Evolutionary conservation across 2,113 vertebrate species (phyloP).

Genomic region (Colaptes auratus): DNA sequence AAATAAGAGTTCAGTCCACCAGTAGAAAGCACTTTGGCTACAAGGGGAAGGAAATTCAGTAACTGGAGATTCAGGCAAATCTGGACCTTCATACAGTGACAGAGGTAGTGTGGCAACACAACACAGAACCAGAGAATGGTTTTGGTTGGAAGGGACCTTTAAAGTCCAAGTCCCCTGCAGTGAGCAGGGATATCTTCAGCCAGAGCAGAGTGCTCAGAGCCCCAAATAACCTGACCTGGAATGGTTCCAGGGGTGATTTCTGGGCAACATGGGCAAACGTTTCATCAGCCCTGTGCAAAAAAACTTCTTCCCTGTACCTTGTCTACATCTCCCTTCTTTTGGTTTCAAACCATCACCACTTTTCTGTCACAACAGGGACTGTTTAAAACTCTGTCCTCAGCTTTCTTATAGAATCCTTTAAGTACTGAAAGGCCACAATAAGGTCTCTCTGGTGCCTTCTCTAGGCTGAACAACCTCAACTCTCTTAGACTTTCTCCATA

Average conservation of each 20-base stretch:
- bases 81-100: fast-evolving
- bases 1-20: neutral
- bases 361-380: neutral
- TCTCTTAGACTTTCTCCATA: neutral
- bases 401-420: neutral
- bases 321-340: neutral
- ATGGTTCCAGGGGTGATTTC: neutral
- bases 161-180: neutral
- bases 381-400: neutral
- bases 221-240: neutral
- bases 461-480: neutral
- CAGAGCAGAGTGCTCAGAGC: neutral
- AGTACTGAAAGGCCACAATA: neutral
- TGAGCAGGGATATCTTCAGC: neutral
- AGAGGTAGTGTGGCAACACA: neutral
- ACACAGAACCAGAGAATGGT: neutral
- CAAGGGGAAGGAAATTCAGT: neutral
- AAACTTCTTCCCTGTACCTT: neutral
- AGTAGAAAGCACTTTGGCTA: neutral
- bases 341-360: neutral
- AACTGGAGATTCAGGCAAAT: neutral
- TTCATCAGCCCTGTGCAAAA: neutral
- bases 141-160: neutral
- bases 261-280: neutral
- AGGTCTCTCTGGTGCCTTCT: neutral